Evolutionary conservation across 2,888 invertebrate genomes (phyloP), one percentile per base, ranked within the genome.

Genomic region (Eilema depressum): DNA sequence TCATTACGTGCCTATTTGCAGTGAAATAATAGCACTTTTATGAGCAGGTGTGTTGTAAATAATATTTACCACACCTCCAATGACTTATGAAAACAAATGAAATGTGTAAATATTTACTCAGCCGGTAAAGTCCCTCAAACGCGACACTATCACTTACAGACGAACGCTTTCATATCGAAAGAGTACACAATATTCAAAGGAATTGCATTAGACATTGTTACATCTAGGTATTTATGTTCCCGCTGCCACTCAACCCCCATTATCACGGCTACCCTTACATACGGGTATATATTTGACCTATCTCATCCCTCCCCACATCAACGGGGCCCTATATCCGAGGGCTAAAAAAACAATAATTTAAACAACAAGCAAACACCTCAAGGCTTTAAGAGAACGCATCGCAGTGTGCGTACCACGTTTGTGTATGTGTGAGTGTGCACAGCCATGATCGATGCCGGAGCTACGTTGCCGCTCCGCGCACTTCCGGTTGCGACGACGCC

Each of bases 391-490:
- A 78, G 76, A 59, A 70, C 66, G 28, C 56, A 64, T 63, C 23
- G 17, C 11, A 11, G 75, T 79, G 77, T 74, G 73, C 63, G 73
- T 69, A n/a, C 5, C 12, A 33, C 65, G 71, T 66, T 63, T 57
- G 73, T 78, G 79, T 82, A 84, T 85, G 81, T 70, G 79, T 73
- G 82, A 71, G 62, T 81, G 86, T 81, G 84, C 90, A 91, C 91
- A 81, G 86, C 80, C 86, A 88, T 96, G 96, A 96, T 96, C 96
- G 96, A 96, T 96, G 96, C 95, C 93, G 93, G 90, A 73, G 88
- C 89, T 87, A 83, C 86, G 93, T 90, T 93, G 93, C 92, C 92
- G 85, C 86, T 84, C 83, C 84, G 87, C 83, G 76, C 73, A 75
- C 80, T 73, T 82, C 82, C 82, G 83, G 82, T 77, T 75, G 88